phyloP scores from a whole-genome alignment of 1,140 invertebrate genomes.

The Ylistrum balloti region DNA sequence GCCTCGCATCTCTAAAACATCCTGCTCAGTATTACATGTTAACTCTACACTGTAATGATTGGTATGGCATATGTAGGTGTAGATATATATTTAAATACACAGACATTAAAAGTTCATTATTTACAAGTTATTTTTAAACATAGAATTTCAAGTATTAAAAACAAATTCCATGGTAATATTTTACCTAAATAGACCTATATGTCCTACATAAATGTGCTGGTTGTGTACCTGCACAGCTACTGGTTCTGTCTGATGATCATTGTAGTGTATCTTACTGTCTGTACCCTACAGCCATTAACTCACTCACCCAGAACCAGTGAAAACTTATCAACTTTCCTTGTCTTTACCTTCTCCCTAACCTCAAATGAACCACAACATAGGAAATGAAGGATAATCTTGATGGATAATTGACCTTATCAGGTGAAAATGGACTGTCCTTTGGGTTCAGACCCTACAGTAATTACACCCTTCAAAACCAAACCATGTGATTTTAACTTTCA shows the following conservation, averaged over 20 bases:
- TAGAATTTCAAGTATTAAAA: background rate
- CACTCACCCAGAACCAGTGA: background rate
- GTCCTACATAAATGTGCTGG: background rate
- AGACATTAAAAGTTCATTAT: too few relatives aligned
- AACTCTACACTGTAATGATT: too few relatives aligned
- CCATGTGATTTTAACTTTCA: conserved; percentile 34
- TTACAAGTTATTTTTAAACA: background rate
- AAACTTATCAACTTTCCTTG: conserved; percentile 22
- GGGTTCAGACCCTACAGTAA: background rate
- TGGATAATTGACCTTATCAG: conserved; percentile 33
- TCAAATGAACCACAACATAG: conserved; percentile 38
- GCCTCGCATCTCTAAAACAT: background rate
- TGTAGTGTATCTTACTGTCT: background rate
- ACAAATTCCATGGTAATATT: background rate
- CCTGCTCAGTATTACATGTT: background rate
- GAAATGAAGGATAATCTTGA: background rate
- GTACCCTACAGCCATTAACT: background rate
- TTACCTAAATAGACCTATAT: background rate
- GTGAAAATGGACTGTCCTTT: background rate
- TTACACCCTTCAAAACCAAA: background rate
- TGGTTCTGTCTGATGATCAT: background rate
- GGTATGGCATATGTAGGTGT: background rate
- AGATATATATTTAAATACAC: background rate
- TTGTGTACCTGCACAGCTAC: background rate
- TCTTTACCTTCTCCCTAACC: conserved; percentile 10